Evolutionary conservation across 2,113 vertebrate species (phyloP), one percentile per base, ranked within the genome.

Genomic region (Hippoglossus stenolepis): DNA sequence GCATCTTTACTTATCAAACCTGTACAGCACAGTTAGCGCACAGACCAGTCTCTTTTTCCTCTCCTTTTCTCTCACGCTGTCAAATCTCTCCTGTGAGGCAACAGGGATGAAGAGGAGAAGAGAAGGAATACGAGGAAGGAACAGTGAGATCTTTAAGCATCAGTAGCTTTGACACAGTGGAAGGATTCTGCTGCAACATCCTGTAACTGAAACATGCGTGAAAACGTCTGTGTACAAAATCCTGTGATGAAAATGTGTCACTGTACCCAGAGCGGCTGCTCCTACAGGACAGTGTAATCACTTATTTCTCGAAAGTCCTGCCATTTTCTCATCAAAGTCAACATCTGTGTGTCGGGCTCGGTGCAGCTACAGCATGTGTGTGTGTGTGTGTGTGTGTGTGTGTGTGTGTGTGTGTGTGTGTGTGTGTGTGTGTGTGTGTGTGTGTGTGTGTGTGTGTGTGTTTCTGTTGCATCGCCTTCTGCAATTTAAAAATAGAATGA

Each of bases 281-380:
- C 5, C 5, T 28, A 28, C 28, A 61, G 65, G 43, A 62, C n/a
- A 63, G 73, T 74, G 69, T 63, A 82, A 85, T 80, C 65, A 51
- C 23, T 83, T 61, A 47, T 56, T 60, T n/a, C 53, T 69, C 47
- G 76, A 28, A 43, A 85, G 75, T 58, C 45, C 58, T 2, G 20
- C 69, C 54, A 87, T 85, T 89, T 87, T 72, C 54, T 63, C 40
- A 31, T 79, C 59, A 86, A 69, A 79, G 68, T 75, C 65, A 65
- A 65, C 49, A 63, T 72, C 38, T 58, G 53, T 23, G 21, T 73
- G 75, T 85, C 58, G 69, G 70, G 49, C 38, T 67, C 4, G 0
- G 63, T 20, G 49, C 40, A 10, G 51, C 65, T 60, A 51, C 65
- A 79, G 51, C 5, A 17, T 28, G 28, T 28, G 28, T 28, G 28